Percentiles rank a stretch among this genome's conserved stretches.
These are phyloP conservation scores for Neotoma lepida DNA, from an alignment of 2,113 vertebrate species.

Conservation along the genomic window DNA sequence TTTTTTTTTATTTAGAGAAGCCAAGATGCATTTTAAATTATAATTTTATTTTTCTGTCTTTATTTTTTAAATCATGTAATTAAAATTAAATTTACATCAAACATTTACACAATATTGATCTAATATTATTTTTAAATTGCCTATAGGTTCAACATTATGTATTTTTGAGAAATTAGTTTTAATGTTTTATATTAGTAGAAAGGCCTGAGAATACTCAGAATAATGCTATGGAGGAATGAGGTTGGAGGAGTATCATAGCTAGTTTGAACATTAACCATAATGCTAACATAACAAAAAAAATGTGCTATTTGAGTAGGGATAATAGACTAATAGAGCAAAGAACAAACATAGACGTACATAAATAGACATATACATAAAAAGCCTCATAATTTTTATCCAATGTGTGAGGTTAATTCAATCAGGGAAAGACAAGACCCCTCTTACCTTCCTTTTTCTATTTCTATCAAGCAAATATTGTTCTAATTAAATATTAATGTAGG, in stretches of 20 bases:
- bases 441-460: not conserved
- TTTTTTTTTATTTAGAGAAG: not conserved
- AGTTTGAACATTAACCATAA: not conserved
- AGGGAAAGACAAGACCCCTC: not conserved
- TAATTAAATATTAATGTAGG: not conserved
- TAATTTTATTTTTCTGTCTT: not conserved
- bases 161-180: not conserved
- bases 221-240: not conserved
- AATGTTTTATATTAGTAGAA: not conserved
- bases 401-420: not conserved
- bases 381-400: not conserved
- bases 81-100: not conserved
- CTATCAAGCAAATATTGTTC: not conserved
- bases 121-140: not conserved
- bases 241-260: not conserved
- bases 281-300: not conserved
- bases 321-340: not conserved
- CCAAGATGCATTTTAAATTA: not conserved
- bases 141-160: not conserved
- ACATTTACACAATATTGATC: not conserved
- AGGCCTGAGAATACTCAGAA: not conserved
- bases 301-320: not conserved
- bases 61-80: not conserved
- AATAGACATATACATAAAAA: not conserved
- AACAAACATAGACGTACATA: slow-evolving; percentile 19